Conservation (phyloP, 1,140 invertebrate genomes). For the Drosophila santomea region DNA sequence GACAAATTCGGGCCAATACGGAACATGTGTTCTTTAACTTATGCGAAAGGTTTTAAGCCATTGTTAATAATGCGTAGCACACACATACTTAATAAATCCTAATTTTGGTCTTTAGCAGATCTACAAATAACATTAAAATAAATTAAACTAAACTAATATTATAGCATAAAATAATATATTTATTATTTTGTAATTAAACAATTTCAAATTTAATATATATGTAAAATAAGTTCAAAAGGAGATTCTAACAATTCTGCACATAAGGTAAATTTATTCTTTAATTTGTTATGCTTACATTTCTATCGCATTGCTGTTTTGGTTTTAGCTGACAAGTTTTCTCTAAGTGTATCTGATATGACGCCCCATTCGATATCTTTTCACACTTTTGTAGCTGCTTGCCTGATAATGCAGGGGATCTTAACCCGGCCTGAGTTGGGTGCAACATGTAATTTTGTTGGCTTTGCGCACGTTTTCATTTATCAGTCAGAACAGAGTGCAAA, state of each 20-base stretch:
- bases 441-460: conserved; percentile 55
- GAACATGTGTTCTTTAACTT: not conserved
- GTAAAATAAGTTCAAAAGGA: no score
- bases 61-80: no score
- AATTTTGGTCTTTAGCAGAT: no score
- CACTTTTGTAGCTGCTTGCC: not conserved
- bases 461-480: conserved; percentile 56
- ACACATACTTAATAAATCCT: no score
- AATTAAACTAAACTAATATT: no score
- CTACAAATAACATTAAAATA: no score
- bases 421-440: conserved; percentile 33
- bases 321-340: not conserved
- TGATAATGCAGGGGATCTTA: conserved; percentile 27
- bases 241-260: no score
- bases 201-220: no score
- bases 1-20: not conserved
- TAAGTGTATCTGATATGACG: not conserved
- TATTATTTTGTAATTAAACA: no score
- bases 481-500: conserved; percentile 44
- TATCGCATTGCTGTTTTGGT: no score
- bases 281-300: not conserved
- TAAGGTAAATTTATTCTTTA: not conserved
- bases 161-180: no score
- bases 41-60: no score
- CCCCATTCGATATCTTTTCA: conserved; percentile 45